Evolutionary conservation across 2,113 vertebrate genomes (phyloP), one percentile per base, ranked within the genome.

Genomic region (Sander vitreus): DNA sequence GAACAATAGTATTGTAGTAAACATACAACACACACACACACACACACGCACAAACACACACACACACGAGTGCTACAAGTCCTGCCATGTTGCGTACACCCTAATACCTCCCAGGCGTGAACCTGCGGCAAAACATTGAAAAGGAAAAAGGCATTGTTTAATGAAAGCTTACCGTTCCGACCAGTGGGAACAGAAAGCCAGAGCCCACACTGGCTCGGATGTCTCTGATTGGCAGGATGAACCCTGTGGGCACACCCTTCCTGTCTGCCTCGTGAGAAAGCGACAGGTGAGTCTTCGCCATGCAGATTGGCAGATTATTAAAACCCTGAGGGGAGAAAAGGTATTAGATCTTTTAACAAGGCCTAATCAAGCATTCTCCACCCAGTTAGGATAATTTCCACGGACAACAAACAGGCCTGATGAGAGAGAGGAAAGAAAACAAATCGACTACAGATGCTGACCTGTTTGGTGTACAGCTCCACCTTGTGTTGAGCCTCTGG

Each of bases 221-320:
- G 84, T 99, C 98, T 7, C 98, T 94, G 88, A 99, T 96, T n/a
- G 98, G 99, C 91, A 99, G 87, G 63, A 97, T 8, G 66, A 98
- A 99, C 6, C 97, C 97, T 0, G 94, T 96, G 3, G 99, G 99
- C 2, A 97, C 98, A 1, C 99, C 99, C 92, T 99, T 99, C 84
- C 91, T 95, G 76, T 99, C 97, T 13, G 99, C 97, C 87, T 99
- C 96, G 11, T 99, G 99, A 85, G 97, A 99, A 57, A 99, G 94
- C 0, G 99, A 99, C 78, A 99, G 88, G 83, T 99, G 99, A 57
- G 98, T 99, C 93, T 99, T 99, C 14, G 99, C 99, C 99, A 99
- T 99, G 93, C 99, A 99, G 89, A 99, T 96, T 18, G 99, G 99
- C 73, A 99, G 95, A 78, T 94, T 95, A 73, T 95, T 95, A 87